A percentile compares a stretch with the other conserved stretches of the same genome.
phyloP scores from a whole-genome alignment of 1,140 invertebrate genomes.

The Stegodyphus dumicola region DNA sequence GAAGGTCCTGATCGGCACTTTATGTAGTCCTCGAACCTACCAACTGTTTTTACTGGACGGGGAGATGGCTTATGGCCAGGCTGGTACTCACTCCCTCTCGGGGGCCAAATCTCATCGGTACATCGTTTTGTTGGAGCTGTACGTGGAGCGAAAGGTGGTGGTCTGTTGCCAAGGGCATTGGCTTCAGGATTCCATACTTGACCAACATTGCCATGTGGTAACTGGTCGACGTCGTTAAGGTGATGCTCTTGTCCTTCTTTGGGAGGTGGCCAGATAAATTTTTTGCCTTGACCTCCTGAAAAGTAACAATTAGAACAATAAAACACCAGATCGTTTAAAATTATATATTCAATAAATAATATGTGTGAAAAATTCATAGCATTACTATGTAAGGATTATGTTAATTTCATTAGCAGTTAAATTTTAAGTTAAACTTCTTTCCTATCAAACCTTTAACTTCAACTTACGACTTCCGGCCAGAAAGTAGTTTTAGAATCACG shows the following conservation, averaged over 20 bases:
- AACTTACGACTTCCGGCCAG: no score
- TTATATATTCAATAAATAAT: not conserved
- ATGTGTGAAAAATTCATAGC: not conserved
- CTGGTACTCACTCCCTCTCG: slow-evolving; percentile 39
- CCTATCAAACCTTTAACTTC: no score
- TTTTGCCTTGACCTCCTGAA: slow-evolving; percentile 28
- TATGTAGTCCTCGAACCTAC: slow-evolving; percentile 54
- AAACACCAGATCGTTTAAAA: not conserved
- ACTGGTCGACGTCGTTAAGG: slow-evolving; percentile 1
- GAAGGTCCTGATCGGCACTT: slow-evolving; percentile 10
- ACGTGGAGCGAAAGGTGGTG: slow-evolving; percentile 48
- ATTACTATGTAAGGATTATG: no score
- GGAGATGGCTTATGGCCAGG: not conserved
- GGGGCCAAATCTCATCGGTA: slow-evolving; percentile 47
- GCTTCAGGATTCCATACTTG: slow-evolving; percentile 46
- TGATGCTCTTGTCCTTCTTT: not conserved
- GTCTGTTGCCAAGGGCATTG: slow-evolving; percentile 36
- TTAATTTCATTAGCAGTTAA: no score
- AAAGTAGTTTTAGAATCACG: no score
- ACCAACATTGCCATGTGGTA: not conserved
- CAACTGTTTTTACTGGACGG: slow-evolving; percentile 22
- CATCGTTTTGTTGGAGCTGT: slow-evolving; percentile 22
- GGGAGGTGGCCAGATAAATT: slow-evolving; percentile 46
- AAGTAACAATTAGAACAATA: not conserved
- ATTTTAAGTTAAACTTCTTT: no score